phyloP scores from a whole-genome alignment of 2,888 invertebrate species.

The Hermaeophaga mercurialis region DNA sequence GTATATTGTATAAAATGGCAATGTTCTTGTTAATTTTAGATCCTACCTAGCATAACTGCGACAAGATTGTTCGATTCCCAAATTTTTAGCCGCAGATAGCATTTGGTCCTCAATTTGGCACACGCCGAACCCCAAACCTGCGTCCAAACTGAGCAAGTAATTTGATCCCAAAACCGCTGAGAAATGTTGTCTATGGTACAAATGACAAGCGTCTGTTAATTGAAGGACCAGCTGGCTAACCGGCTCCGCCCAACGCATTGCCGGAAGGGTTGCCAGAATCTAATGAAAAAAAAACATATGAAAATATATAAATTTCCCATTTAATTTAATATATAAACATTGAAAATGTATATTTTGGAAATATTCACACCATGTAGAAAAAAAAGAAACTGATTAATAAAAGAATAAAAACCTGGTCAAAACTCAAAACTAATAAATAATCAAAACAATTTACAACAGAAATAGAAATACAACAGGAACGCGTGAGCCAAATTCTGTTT shows the following conservation, averaged over 20 bases:
- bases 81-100: slow-evolving; percentile 75
- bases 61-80: slow-evolving; percentile 84
- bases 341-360: too few species aligned
- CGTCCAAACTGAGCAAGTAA: slow-evolving; percentile 63
- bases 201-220: slow-evolving; percentile 79
- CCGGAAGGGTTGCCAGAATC: slow-evolving; percentile 74
- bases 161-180: slow-evolving; percentile 68
- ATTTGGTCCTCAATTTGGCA: slow-evolving; percentile 80
- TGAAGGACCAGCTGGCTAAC: slow-evolving; percentile 79
- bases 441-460: too few species aligned
- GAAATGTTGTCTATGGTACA: slow-evolving; percentile 79
- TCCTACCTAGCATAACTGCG: slow-evolving; percentile 66
- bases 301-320: too few species aligned
- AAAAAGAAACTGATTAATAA: too few species aligned
- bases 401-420: too few species aligned
- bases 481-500: too few species aligned
- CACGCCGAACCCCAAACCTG: slow-evolving; percentile 75
- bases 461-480: too few species aligned
- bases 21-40: not conserved
- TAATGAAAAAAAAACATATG: too few species aligned
- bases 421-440: too few species aligned
- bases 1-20: not conserved
- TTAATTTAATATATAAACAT: too few species aligned
- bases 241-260: slow-evolving; percentile 80
- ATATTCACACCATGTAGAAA: too few species aligned